Evolutionary conservation across 2,113 vertebrate genomes (phyloP), one percentile per base, ranked within the genome.

Genomic region (Cyprinodon brontotheroides): DNA sequence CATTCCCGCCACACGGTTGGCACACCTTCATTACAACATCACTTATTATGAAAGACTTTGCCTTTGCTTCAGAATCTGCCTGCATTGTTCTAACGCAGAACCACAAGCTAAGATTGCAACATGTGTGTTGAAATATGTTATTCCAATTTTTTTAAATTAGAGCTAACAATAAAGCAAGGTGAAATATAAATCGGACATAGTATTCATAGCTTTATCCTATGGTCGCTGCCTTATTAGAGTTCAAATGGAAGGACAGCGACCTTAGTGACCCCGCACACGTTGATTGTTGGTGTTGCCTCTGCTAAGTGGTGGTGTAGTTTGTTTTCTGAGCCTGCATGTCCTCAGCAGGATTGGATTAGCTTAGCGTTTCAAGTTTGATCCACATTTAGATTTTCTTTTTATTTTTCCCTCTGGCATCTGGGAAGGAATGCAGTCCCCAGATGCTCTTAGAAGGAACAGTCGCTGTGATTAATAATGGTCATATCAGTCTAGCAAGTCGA

Each of bases 1-100:
- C 53, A 57, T 36, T 41, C 40, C 14, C 66, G 72, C 43, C 5
- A 20, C 50, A 8, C 37, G 40, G 64, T 75, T 66, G 45, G 57
- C 65, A 73, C 73, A 67, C 59, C n/a, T 47, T 22, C 61, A 12
- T 72, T 78, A 69, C 65, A 45, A 64, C 29, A 74, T 6, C 68
- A 15, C 13, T 2, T 13, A 61, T 83, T 84, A 37, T 1, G 20
- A 4, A 72, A 82, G 69, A 70, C 1, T 14, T 20, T 78, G 47
- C 64, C 40, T 22, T 17, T 60, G 13, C 37, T 57, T 64, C 20
- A 61, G 7, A 4, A 36, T 61, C 37, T 20, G 41, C 60, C 14
- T 29, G 60, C 20, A 11, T 39, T 61, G 11, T 3, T 36, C 3
- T 40, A 68, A 63, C 63, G 60, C 47, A 68, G 22, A 4, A 67